phyloP scores from a whole-genome alignment of 2,888 invertebrate genomes.

The Agonum fuliginosum region DNA sequence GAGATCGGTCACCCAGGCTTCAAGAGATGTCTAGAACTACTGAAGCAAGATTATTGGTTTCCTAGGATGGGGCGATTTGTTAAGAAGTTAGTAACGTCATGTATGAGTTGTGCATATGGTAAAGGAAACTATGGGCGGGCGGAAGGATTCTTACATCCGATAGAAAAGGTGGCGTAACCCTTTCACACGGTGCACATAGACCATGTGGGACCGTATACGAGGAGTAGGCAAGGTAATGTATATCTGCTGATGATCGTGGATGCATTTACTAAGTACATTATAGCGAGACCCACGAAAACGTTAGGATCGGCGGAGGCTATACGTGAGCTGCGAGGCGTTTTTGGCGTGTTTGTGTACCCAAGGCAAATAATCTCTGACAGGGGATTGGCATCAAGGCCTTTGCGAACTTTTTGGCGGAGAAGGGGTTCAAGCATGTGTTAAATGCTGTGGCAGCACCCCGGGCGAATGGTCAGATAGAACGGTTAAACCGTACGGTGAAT shows the following conservation, averaged over 20 bases:
- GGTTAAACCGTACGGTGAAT: slow-evolving; percentile 64
- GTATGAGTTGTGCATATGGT: slow-evolving; percentile 66
- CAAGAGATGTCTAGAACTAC: slow-evolving; percentile 63
- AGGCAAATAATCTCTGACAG: slow-evolving; percentile 62
- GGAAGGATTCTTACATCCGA: slow-evolving; percentile 64
- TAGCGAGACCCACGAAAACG: slow-evolving; percentile 49
- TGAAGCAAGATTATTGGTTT: slow-evolving; percentile 67
- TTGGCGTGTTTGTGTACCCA: slow-evolving; percentile 59
- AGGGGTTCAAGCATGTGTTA: slow-evolving; percentile 60
- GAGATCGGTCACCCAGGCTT: slow-evolving; percentile 67
- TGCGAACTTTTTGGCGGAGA: slow-evolving; percentile 51
- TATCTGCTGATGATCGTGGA: slow-evolving; percentile 63
- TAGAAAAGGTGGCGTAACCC: slow-evolving; percentile 59
- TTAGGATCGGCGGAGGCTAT: slow-evolving; percentile 25
- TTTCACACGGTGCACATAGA: slow-evolving; percentile 65
- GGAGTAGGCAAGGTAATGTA: slow-evolving; percentile 55
- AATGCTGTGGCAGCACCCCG: slow-evolving; percentile 63
- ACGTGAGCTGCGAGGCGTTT: slow-evolving; percentile 54
- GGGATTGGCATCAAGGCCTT: slow-evolving; percentile 60
- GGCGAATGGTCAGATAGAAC: slow-evolving; percentile 63
- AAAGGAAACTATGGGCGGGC: slow-evolving; percentile 65
- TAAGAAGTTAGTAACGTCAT: slow-evolving; percentile 65
- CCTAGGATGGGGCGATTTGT: slow-evolving; percentile 65
- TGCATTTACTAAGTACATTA: slow-evolving; percentile 61
- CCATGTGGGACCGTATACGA: slow-evolving; percentile 62